Conservation (phyloP, 2,113 vertebrate genomes). For the Podocnemis expansa region DNA sequence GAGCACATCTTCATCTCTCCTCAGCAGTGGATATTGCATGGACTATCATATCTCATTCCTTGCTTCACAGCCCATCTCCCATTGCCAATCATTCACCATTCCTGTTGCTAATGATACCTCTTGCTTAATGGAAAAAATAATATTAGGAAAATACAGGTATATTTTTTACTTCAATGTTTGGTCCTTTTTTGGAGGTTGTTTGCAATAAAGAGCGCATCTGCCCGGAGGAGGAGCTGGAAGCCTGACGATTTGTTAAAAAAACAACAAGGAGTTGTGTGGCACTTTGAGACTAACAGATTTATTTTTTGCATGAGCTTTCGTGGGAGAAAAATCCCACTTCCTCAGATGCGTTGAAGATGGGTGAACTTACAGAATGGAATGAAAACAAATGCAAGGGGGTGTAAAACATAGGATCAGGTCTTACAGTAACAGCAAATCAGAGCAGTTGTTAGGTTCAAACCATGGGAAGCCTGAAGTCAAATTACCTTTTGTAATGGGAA, state of each 20-base stretch:
- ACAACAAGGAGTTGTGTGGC: too few relatives aligned
- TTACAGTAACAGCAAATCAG: too few relatives aligned
- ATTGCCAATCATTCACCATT: background rate
- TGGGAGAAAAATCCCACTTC: too few relatives aligned
- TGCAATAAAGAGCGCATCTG: background rate
- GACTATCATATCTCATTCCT: background rate
- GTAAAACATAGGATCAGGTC: too few relatives aligned
- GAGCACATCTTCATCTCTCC: background rate
- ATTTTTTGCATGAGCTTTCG: too few relatives aligned
- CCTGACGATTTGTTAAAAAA: background rate
- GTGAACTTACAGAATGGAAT: too few relatives aligned
- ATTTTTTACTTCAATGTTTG: background rate
- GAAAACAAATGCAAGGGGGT: too few relatives aligned
- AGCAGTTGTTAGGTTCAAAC: too few relatives aligned
- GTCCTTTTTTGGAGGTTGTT: background rate
- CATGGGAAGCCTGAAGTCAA: too few relatives aligned
- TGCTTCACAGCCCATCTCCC: background rate
- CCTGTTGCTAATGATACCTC: background rate
- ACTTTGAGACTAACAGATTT: too few relatives aligned
- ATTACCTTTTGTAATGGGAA: too few relatives aligned
- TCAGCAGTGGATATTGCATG: background rate
- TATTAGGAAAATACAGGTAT: background rate
- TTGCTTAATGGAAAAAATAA: background rate
- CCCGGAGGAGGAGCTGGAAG: background rate
- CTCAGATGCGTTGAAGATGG: too few relatives aligned